Base-by-base conservation (phyloP, 2,888 invertebrate species). In the Orchesella flavescens region DNA sequence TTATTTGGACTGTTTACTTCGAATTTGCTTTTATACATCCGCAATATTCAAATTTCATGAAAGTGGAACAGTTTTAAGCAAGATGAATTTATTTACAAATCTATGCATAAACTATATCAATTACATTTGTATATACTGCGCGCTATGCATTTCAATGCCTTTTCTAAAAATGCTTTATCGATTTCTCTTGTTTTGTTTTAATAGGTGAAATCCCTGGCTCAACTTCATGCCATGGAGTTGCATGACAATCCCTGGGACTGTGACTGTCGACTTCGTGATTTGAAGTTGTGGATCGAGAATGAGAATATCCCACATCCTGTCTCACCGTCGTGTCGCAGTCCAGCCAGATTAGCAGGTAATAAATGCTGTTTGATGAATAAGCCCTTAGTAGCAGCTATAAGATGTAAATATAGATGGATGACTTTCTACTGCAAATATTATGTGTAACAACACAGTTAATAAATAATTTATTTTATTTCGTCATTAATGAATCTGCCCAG, bases 201-300 rank as follows among this genome's bases (percentile, higher is more conserved):
- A 34, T 80, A 88, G 88, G 87, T 88, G 75, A 87, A 87, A 85
- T 87, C 88, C 23, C 77, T 88, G 75, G 83, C 85, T 53, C 86
- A 87, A 81, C 91, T 96, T 71, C 94, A 95, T 89, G 94, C 94
- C 59, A 94, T 96, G 85, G 95, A 95, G 89, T 91, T 96, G 87
- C 95, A 96, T 86, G 95, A 95, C 87, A 96, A 96, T 90, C 95
- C 95, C 0, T 96, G 96, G 96, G 93, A 94, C 85, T 97, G 96
- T 89, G 96, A 96, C 89, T 97, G 96, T 89, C 93, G 95, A 24
- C 90, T 96, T 82, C 92, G 96, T 71, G 94, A 94, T 83, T 93
- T 95, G 83, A 95, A 95, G 89, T 92, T 94, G 88, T 96, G 96
- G 96, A 91, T 96, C 86, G 93, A 93, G 72, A 93, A 94, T 89